Percentiles rank a stretch among this genome's conserved stretches.
phyloP scores from a whole-genome alignment of 2,113 vertebrate species.

The Varanus komodoensis region DNA sequence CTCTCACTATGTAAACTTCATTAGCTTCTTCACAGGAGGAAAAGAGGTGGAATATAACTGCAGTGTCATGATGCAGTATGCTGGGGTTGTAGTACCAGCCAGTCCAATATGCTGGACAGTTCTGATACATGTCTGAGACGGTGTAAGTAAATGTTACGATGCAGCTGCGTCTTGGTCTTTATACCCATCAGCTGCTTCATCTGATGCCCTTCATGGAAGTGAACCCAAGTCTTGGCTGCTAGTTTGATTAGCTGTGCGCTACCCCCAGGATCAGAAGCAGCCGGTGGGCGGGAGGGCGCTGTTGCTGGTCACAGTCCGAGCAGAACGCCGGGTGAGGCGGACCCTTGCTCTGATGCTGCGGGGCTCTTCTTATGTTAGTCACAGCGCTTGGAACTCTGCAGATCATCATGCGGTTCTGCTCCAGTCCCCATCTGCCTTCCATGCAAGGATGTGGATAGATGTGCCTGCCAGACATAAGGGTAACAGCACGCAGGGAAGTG shows the following conservation, averaged over 20 bases:
- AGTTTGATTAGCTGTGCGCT: too few species aligned
- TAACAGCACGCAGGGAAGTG: conserved; percentile 55
- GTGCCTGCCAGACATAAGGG: conserved; percentile 72
- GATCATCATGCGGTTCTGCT: conserved; percentile 62
- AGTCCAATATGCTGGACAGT: rapidly evolving
- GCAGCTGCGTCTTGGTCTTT: conserved; percentile 19
- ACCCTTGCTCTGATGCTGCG: too few species aligned
- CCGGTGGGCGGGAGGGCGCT: too few species aligned
- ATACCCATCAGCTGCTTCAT: conserved; percentile 52
- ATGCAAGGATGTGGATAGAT: conserved; percentile 54
- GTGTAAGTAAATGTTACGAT: rapidly evolving
- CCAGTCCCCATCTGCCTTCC: conserved; percentile 66
- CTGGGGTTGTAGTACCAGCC: rapidly evolving
- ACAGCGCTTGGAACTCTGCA: conserved; percentile 61
- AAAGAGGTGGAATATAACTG: too few species aligned
- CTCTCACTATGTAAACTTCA: too few species aligned
- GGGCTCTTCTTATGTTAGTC: conserved; percentile 30
- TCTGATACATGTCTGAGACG: not conserved
- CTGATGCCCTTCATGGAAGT: conserved; percentile 53
- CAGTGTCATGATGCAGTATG: too few species aligned
- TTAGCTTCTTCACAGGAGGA: too few species aligned
- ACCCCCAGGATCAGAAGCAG: too few species aligned
- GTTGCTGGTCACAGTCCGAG: too few species aligned
- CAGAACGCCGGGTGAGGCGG: too few species aligned
- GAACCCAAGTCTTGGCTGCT: conserved; percentile 3